A percentile compares a stretch with the other conserved stretches of the same genome.
phyloP scores from a whole-genome alignment of 2,888 invertebrate genomes.

The Drosophila paramelanica region DNA sequence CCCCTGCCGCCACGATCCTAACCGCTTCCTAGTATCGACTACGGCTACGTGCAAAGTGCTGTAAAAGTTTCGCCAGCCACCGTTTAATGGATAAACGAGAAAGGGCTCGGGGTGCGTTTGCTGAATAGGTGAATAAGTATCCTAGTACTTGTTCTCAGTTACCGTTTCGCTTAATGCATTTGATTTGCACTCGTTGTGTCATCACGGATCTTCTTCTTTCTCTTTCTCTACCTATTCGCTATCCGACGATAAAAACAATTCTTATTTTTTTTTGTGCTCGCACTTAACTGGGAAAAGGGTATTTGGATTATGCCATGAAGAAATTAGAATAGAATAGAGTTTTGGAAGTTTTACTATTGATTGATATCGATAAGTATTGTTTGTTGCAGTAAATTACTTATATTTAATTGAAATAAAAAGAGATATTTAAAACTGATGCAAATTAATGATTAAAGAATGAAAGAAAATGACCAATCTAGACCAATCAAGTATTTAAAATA shows the following conservation, averaged over 20 bases:
- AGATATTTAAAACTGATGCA: too few relatives aligned
- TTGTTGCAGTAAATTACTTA: too few relatives aligned
- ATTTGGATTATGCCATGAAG: background rate
- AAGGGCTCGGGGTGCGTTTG: background rate
- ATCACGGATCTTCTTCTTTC: conserved; percentile 5
- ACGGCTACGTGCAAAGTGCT: conserved; percentile 70
- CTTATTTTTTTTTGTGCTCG: background rate
- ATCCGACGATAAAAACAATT: conserved; percentile 18
- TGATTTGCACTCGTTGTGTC: conserved; percentile 60
- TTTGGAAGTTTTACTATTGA: too few relatives aligned
- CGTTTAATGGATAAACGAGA: conserved; percentile 65
- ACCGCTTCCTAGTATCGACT: conserved; percentile 17
- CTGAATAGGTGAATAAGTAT: conserved; percentile 32
- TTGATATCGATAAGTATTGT: too few relatives aligned
- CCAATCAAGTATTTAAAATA: too few relatives aligned
- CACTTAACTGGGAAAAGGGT: background rate
- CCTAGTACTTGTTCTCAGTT: conserved; percentile 56
- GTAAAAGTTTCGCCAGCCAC: conserved; percentile 30
- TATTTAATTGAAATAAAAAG: too few relatives aligned
- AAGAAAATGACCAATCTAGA: too few relatives aligned
- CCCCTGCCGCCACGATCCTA: background rate
- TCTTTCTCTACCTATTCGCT: conserved; percentile 1
- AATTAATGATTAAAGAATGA: too few relatives aligned
- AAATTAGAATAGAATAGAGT: too few relatives aligned
- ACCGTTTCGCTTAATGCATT: conserved; percentile 74